Evolutionary conservation across 2,888 invertebrate genomes (phyloP).

Genomic region (Eutolmus rufibarbis): DNA sequence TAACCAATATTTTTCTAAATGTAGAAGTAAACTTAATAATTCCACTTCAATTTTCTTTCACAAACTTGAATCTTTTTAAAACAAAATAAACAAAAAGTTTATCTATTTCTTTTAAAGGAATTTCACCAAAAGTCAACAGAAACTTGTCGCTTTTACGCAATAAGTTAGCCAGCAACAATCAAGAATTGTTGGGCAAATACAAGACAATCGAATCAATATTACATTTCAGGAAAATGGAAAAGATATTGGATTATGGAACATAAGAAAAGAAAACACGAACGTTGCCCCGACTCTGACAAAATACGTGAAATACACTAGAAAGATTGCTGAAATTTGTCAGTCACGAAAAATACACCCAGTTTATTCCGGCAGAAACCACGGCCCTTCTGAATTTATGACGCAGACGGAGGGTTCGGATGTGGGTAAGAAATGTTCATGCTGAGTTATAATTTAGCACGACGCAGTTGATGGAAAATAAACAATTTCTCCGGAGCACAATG

Average conservation of each 20-base stretch:
- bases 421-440: background rate
- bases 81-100: background rate
- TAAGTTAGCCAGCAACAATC: background rate
- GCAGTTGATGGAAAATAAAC: background rate
- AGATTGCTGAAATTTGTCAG: background rate
- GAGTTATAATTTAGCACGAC: background rate
- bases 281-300: background rate
- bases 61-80: background rate
- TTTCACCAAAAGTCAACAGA: background rate
- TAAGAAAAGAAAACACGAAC: background rate
- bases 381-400: background rate
- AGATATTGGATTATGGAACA: background rate
- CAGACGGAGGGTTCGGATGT: background rate
- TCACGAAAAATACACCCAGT: background rate
- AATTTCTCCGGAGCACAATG: background rate
- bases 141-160: background rate
- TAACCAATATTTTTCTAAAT: background rate
- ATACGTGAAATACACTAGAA: background rate
- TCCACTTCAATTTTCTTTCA: background rate
- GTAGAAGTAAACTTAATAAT: background rate
- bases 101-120: background rate
- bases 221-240: background rate
- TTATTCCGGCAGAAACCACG: background rate
- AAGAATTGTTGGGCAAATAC: background rate
- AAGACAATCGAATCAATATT: background rate